Base-by-base conservation (phyloP, 2,888 invertebrate genomes). In the Drosophila tripunctata region DNA sequence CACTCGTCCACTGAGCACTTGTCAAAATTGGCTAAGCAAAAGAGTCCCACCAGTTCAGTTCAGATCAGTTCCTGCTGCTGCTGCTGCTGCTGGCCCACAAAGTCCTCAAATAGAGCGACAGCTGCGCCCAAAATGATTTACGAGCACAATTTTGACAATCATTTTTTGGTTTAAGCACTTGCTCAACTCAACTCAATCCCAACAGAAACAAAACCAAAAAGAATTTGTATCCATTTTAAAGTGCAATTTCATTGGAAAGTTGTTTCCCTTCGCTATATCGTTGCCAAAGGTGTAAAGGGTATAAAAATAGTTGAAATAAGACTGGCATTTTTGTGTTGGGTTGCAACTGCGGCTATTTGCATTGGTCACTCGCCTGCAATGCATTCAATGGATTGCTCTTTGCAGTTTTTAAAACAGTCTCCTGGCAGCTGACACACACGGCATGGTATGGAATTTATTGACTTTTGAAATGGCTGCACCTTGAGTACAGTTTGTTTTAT, bases 21-120 rank as follows among this genome's bases (percentile, higher is more conserved):
- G 68, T 75, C 79, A 78, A 72, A 75, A 72, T 68, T 72, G 83
- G 65, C 50, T 68, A 55, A 76, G 69, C 63, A 76, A 68, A 75
- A 63, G 63, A 72, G 65, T 55, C 41, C 24, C 35, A n/a, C n/a
- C 27, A 55, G 47, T 50, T 19, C 40, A 14, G 27, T 24, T 5
- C 10, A n/a, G n/a, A n/a, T n/a, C n/a, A n/a, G n/a, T n/a, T n/a
- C n/a, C n/a, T n/a, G n/a, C n/a, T n/a, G n/a, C n/a, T 36, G n/a
- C 21, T 12, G 12, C 12, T 17, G 10, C 44, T 45, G n/a, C 17
- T 8, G 22, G 14, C n/a, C 12, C 30, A 45, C 33, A 35, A 17
- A 27, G 10, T 27, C 33, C 5, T 38, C 43, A 36, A 17, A 22
- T 17, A 4, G 36, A 33, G 60, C 65, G 72, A 72, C 72, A 72